These are phyloP conservation scores for Onychomys leucogaster DNA, from an alignment of 2,797 vertebrate species.

Conservation along the genomic window DNA sequence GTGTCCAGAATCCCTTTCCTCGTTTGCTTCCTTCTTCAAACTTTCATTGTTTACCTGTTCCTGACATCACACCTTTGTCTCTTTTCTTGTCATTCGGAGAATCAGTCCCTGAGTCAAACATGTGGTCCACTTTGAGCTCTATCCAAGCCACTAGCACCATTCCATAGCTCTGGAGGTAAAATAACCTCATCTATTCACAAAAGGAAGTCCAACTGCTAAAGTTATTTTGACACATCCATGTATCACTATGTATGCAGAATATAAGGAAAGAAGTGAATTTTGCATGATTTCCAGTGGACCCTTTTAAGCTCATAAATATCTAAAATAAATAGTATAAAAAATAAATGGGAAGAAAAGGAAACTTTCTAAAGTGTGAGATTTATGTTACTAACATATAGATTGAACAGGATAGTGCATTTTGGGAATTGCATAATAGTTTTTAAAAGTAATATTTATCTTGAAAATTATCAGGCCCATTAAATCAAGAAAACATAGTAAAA, in stretches of 20 bases:
- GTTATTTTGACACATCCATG: background rate
- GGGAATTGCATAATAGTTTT: background rate
- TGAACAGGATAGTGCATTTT: background rate
- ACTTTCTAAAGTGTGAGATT: background rate
- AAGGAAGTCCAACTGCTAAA: background rate
- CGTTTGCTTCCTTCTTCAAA: background rate
- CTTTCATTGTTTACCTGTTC: background rate
- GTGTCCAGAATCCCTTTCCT: accelerated
- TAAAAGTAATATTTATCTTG: background rate
- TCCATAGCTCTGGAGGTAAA: background rate
- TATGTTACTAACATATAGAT: background rate
- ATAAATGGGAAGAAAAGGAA: background rate
- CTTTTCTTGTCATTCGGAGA: background rate
- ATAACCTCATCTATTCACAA: background rate
- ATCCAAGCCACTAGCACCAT: accelerated
- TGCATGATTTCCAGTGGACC: background rate
- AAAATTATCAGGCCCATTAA: background rate
- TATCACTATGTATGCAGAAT: background rate
- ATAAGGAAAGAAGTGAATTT: background rate
- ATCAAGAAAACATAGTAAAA: background rate
- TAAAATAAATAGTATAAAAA: background rate
- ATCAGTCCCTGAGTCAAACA: background rate
- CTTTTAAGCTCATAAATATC: background rate
- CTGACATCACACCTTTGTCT: accelerated
- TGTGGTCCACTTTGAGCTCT: accelerated